Conservation (phyloP, 2,888 invertebrate species). For the Parelbella ahira region DNA sequence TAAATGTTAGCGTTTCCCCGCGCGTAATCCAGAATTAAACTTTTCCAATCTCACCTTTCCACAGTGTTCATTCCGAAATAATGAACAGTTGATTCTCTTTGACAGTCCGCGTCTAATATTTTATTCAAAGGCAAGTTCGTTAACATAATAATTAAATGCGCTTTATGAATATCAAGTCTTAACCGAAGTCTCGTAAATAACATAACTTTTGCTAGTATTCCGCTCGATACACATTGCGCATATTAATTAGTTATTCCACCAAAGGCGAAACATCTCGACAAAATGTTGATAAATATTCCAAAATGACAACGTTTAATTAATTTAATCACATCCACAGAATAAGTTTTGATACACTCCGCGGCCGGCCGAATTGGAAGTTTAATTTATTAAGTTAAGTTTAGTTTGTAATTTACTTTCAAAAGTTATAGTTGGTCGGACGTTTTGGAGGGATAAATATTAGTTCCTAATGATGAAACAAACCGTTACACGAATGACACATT, state of each 20-base stretch:
- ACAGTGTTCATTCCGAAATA: slow-evolving; percentile 42
- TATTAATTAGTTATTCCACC: slow-evolving; percentile 55
- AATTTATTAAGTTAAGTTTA: too few species aligned
- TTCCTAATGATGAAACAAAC: slow-evolving; percentile 33
- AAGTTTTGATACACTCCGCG: slow-evolving; percentile 23
- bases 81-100: slow-evolving; percentile 67
- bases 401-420: slow-evolving; percentile 21
- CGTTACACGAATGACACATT: background rate
- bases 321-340: slow-evolving; percentile 20
- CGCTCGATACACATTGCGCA: slow-evolving; percentile 69
- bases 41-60: slow-evolving; percentile 39
- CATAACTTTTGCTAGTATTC: slow-evolving; percentile 69
- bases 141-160: slow-evolving; percentile 79
- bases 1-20: slow-evolving; percentile 31
- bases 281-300: slow-evolving; percentile 27
- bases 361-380: slow-evolving; percentile 11
- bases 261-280: slow-evolving; percentile 17
- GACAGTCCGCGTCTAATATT: slow-evolving; percentile 69
- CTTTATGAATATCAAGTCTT: slow-evolving; percentile 77
- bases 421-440: slow-evolving; percentile 15
- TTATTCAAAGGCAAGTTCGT: slow-evolving; percentile 77
- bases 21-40: slow-evolving; percentile 44
- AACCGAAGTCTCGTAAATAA: slow-evolving; percentile 70
- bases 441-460: slow-evolving; percentile 13
- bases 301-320: slow-evolving; percentile 26